Evolutionary conservation across 2,797 vertebrate species (phyloP).

Genomic region (Chiroxiphia lanceolata): DNA sequence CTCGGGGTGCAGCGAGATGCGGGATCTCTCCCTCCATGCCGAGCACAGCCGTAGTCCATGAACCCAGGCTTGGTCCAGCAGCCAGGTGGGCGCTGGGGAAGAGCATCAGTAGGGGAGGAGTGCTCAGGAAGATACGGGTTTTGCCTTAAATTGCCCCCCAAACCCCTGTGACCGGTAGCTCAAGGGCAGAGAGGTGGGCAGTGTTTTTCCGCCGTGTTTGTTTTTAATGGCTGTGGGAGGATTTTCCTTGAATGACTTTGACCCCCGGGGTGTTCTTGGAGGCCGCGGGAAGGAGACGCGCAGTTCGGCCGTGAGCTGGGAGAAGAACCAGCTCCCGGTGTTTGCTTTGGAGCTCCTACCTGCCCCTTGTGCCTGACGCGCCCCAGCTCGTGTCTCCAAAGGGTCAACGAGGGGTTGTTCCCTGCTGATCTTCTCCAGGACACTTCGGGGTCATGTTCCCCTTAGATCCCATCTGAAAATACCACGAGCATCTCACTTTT

Average conservation of each 20-base stretch:
- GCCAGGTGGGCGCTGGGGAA: background rate
- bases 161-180: background rate
- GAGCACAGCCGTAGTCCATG: rapidly evolving
- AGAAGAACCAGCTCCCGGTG: background rate
- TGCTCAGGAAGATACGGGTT: background rate
- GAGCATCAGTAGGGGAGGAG: background rate
- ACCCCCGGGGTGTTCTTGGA: background rate
- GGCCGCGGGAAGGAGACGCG: background rate
- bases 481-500: background rate
- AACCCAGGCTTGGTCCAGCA: too few species aligned
- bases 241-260: background rate
- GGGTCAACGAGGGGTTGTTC: background rate
- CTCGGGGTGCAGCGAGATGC: background rate
- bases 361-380: rapidly evolving
- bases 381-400: background rate
- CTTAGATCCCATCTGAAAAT: background rate
- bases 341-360: background rate
- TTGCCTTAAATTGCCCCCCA: background rate
- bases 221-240: background rate
- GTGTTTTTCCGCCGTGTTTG: background rate
- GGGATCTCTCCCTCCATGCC: background rate
- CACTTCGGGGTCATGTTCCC: rapidly evolving
- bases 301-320: background rate
- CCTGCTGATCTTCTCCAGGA: background rate
- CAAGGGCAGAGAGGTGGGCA: background rate